Conservation (phyloP, 2,888 invertebrate species). For the Augochlorella aurata region DNA sequence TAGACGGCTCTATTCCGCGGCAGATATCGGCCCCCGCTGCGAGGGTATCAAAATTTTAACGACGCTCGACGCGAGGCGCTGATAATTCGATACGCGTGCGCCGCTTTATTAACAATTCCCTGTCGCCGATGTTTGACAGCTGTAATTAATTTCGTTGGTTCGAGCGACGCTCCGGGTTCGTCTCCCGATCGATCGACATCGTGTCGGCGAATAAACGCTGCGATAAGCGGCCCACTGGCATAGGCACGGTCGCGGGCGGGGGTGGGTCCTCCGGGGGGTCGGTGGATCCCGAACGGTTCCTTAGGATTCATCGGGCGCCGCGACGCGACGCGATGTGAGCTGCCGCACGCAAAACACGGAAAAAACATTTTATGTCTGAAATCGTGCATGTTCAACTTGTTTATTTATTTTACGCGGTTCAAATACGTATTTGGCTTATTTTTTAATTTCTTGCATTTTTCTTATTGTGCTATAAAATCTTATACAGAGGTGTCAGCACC, state of each 20-base stretch:
- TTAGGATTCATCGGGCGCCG: neutral
- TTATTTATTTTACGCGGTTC: no score
- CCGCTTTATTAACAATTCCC: conserved; percentile 38
- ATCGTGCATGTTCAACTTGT: no score
- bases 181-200: conserved; percentile 26
- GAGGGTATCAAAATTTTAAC: conserved; percentile 32
- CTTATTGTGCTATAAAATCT: no score
- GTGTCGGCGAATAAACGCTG: neutral
- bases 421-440: no score
- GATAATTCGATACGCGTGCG: conserved; percentile 18
- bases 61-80: conserved; percentile 11
- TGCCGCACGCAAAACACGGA: no score
- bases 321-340: no score
- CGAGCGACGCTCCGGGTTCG: neutral
- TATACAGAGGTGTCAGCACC: no score
- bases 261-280: neutral
- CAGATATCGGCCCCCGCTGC: conserved; percentile 14
- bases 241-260: neutral
- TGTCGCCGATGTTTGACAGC: conserved; percentile 35
- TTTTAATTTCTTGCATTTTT: no score
- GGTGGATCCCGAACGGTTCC: neutral
- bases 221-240: neutral
- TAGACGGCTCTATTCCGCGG: neutral
- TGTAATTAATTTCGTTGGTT: conserved; percentile 37
- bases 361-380: no score